Evolutionary conservation across 2,888 invertebrate species (phyloP).

Genomic region (Plebejus melissa): DNA sequence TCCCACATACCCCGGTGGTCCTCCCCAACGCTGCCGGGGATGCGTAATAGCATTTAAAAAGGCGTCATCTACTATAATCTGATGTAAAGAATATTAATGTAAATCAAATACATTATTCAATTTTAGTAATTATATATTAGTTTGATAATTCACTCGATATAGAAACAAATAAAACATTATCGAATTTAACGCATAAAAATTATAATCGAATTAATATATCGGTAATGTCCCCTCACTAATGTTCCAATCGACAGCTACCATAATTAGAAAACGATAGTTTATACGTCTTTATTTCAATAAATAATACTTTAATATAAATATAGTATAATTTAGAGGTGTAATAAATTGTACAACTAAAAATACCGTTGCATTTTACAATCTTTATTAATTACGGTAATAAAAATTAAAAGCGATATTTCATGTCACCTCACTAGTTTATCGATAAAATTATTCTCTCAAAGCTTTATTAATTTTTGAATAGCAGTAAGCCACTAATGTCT

Average conservation of each 20-base stretch:
- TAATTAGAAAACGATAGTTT: slow-evolving; percentile 3
- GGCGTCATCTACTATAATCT: too few species aligned
- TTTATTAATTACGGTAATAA: slow-evolving; percentile 12
- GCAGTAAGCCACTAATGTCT: not conserved
- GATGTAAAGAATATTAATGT: too few species aligned
- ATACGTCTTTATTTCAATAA: slow-evolving; percentile 9
- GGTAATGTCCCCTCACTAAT: not conserved
- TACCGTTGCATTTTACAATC: slow-evolving; percentile 19
- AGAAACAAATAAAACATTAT: not conserved
- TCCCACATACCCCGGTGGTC: too few species aligned
- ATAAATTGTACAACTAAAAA: slow-evolving; percentile 11
- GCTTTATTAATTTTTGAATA: slow-evolving; percentile 4
- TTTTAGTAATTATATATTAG: too few species aligned
- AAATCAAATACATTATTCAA: too few species aligned
- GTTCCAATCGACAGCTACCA: not conserved
- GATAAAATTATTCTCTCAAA: not conserved
- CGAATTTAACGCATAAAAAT: not conserved
- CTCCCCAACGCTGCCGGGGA: too few species aligned
- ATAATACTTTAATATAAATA: not conserved
- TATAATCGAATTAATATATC: not conserved
- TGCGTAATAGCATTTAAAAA: too few species aligned
- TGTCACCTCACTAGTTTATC: slow-evolving; percentile 20
- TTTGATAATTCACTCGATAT: too few species aligned
- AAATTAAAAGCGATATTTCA: slow-evolving; percentile 15
- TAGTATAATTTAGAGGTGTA: not conserved